Base-by-base conservation (phyloP, 2,888 invertebrate species). In the Sturmia bella region DNA sequence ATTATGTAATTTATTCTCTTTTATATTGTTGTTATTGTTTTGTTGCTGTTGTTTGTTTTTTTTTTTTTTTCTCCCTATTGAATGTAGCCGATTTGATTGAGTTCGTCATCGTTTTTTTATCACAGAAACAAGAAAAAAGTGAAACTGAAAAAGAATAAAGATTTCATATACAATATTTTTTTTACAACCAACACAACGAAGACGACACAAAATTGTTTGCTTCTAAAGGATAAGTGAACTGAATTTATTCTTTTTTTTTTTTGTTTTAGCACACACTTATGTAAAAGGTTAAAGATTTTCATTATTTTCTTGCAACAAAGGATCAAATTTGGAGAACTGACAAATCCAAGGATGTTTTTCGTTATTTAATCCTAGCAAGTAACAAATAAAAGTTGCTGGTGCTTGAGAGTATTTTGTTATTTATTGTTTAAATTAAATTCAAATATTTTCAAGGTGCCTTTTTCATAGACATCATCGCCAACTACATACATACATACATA, bases 81-180 rank as follows among this genome's bases (percentile, higher is more conserved):
- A 85, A 86, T 87, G 87, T 88, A 87, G 86, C 88, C 85, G 86
- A 84, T 81, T 73, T 77, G 66, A 80, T 83, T 84, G 73, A 74
- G 76, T 70, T 83, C 79, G 83, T 83, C 83, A 83, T 76, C 76
- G 57, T 73, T 64, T 57, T 54, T 76, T 63, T 64, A 48, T 45
- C 72, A 79, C 57, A 73, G 48, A 64, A 50, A 77, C 43, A 54
- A 77, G 54, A 77, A 59, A 50, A 45, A 63, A 52, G n/a, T 37
- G 32, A 63, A 69, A 48, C 15, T 56, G 21, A 73, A 3, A 12
- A 52, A 54, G 63, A 63, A 48, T 56, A 64, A 21, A 37, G 24
- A 17, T 50, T 19, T 19, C 54, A 19, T 54, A 21, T 61, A 50
- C 41, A 45, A 37, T 48, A 27, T 57, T 27, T 32, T 32, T 32